Evolutionary conservation across 2,888 invertebrate genomes (phyloP).

Genomic region (Euspilapteryx auroguttella): DNA sequence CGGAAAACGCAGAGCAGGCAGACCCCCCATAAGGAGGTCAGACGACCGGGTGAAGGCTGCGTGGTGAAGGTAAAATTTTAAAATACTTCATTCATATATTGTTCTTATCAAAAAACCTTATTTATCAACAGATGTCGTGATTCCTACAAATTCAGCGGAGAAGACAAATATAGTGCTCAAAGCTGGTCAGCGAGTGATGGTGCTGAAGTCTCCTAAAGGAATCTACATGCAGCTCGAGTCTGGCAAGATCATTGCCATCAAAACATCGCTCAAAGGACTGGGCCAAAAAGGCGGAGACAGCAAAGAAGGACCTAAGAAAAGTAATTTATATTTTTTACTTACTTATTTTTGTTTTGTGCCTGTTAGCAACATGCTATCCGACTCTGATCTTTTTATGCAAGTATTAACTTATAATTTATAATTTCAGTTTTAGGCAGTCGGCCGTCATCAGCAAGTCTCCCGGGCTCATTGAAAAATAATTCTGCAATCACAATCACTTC

Average conservation of each 20-base stretch:
- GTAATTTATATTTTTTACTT: slow-evolving; percentile 14
- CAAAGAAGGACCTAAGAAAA: slow-evolving; percentile 44
- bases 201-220: slow-evolving; percentile 92
- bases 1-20: no score
- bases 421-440: slow-evolving; percentile 37
- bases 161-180: slow-evolving; percentile 88
- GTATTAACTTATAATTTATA: slow-evolving; percentile 4
- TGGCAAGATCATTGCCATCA: slow-evolving; percentile 92
- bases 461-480: slow-evolving; percentile 60
- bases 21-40: no score
- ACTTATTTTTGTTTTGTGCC: no score
- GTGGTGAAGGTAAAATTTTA: no score
- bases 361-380: no score
- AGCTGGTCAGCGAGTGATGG: slow-evolving; percentile 93
- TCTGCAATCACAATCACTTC: slow-evolving; percentile 64
- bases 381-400: background rate
- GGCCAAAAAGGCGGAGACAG: slow-evolving; percentile 43
- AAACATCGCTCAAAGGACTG: slow-evolving; percentile 71
- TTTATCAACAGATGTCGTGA: slow-evolving; percentile 83
- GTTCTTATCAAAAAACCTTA: no score
- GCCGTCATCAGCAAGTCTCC: slow-evolving; percentile 32
- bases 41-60: no score
- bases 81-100: no score
- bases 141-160: slow-evolving; percentile 88
- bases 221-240: slow-evolving; percentile 94